phyloP scores from a whole-genome alignment of 1,140 invertebrate genomes.

The Metaphire vulgaris region DNA sequence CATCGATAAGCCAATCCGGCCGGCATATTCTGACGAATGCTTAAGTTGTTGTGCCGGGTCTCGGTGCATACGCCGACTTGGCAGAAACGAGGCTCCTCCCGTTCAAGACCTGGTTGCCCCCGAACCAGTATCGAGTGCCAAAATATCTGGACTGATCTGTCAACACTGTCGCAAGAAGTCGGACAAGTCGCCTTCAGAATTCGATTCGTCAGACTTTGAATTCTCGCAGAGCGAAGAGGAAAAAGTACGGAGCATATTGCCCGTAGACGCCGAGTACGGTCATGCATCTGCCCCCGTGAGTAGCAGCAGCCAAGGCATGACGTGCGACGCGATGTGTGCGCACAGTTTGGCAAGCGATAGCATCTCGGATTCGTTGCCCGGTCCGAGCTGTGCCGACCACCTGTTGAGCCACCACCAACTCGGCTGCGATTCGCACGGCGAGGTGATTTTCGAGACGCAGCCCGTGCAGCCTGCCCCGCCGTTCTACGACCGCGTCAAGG shows the following conservation, averaged over 20 bases:
- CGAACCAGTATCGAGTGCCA: neutral
- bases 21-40: constrained; percentile 23
- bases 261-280: constrained; percentile 26
- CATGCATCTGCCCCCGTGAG: constrained; percentile 24
- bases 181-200: constrained; percentile 19
- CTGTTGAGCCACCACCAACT: neutral
- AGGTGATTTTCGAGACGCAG: neutral
- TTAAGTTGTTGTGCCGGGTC: constrained; percentile 1
- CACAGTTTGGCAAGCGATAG: neutral
- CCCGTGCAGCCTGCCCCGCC: constrained; percentile 14
- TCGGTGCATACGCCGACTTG: neutral
- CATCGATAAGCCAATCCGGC: constrained; percentile 17
- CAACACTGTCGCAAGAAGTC: constrained; percentile 8
- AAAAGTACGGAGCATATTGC: constrained; percentile 10
- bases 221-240: neutral
- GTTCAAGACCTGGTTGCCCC: neutral
- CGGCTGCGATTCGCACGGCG: neutral
- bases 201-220: constrained; percentile 4
- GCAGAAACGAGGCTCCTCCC: neutral
- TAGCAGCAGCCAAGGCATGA: too few relatives aligned
- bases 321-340: neutral
- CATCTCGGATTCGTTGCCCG: neutral
- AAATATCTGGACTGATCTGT: neutral
- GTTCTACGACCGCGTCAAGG: constrained; percentile 31
- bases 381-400: neutral